A percentile compares a stretch with the other conserved stretches of the same genome.
Evolutionary conservation across 53 echinoderm and acorn worm species (phyloP).

Genomic region (Zoroaster sp.): DNA sequence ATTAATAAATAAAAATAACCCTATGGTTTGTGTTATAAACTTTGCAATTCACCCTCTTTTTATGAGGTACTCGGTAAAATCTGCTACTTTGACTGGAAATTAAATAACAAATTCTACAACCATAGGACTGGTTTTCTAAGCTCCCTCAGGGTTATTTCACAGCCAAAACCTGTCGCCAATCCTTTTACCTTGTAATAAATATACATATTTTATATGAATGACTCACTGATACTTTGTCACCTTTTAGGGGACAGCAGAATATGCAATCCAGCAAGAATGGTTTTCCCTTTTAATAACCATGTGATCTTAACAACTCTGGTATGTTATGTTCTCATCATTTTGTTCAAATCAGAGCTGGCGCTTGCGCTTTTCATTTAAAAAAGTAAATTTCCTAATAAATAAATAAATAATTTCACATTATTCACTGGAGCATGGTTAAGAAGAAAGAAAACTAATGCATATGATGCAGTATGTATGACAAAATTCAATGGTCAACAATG

Average conservation of each 20-base stretch:
- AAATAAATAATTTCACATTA: neutral
- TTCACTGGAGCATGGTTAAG: neutral
- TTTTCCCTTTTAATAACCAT: neutral
- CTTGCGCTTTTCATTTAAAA: neutral
- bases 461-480: neutral
- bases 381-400: neutral
- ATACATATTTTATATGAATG: too few relatives aligned
- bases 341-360: neutral
- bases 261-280: neutral
- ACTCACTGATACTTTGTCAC: too few relatives aligned
- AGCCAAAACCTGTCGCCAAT: neutral
- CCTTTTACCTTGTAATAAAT: constrained; percentile 5
- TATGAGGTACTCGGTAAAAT: neutral
- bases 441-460: too few relatives aligned
- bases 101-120: neutral
- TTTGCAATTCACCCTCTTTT: too few relatives aligned
- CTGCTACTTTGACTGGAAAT: neutral
- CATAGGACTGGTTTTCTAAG: neutral
- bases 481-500: neutral
- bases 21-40: too few relatives aligned
- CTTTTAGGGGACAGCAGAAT: too few relatives aligned
- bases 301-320: neutral
- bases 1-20: too few relatives aligned
- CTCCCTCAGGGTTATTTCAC: constrained; percentile 11
- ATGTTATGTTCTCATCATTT: neutral